Percentiles rank a stretch among this genome's conserved stretches.
Conservation (phyloP, 2,113 vertebrate species). For the Noturus placidus region DNA sequence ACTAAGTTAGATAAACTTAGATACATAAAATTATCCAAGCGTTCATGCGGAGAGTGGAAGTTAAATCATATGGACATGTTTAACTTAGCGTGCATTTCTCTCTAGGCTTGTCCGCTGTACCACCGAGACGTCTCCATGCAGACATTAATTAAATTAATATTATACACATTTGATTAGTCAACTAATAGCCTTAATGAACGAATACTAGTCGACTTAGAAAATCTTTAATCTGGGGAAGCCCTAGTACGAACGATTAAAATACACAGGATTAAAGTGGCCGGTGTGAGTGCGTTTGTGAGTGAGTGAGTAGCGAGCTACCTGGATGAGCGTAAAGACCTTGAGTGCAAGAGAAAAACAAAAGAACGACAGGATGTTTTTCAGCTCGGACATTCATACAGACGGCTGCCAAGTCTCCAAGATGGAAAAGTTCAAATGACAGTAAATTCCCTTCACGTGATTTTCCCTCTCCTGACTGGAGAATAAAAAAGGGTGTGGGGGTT, state of each 20-base stretch:
- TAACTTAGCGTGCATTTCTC: too few relatives aligned
- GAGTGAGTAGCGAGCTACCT: not conserved
- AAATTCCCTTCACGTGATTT: not conserved
- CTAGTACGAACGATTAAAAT: not conserved
- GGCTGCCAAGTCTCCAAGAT: slow-evolving; percentile 19
- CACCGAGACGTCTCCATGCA: too few relatives aligned
- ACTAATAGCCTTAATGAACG: too few relatives aligned
- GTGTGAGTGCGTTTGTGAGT: not conserved
- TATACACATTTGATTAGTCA: too few relatives aligned
- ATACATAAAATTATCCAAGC: too few relatives aligned
- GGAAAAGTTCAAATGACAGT: not conserved
- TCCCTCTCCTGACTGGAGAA: not conserved
- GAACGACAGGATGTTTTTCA: slow-evolving; percentile 51
- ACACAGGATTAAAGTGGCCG: not conserved
- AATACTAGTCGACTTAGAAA: too few relatives aligned
- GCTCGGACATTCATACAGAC: not conserved
- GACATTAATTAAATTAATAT: too few relatives aligned
- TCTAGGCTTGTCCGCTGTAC: too few relatives aligned
- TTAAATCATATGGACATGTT: too few relatives aligned
- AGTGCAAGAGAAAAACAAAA: slow-evolving; percentile 28
- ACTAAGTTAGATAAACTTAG: too few relatives aligned
- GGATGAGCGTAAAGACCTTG: slow-evolving; percentile 23
- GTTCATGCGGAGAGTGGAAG: too few relatives aligned
- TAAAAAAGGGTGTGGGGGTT: not conserved
- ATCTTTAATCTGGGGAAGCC: too few relatives aligned